Evolutionary conservation across 2,888 invertebrate genomes (phyloP), one percentile per base, ranked within the genome.

Genomic region (Helleia helle): DNA sequence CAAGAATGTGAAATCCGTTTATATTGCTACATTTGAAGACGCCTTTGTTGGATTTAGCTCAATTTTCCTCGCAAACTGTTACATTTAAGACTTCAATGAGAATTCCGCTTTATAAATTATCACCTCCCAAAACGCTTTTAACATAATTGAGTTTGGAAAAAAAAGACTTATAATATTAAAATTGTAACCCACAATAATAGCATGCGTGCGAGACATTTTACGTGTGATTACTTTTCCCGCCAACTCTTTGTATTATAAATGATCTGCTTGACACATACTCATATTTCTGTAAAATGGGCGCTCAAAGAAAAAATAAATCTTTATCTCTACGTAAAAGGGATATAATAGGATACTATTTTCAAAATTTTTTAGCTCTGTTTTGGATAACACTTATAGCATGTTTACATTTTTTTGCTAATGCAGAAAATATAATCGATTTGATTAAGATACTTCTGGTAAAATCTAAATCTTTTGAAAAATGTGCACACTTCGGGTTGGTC

Each of bases 11-110:
- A 34, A 30, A 25, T 11, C 24, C 22, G 29, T 39, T 39, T 30
- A 30, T 39, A 30, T 30, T 24, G 13, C 15, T 30, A 30, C 38
- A 29, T 29, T 14, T 24, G 24, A 22, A 38, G 37, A 15, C 24
- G 39, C 39, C 30, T 30, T 39, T 24, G 22, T 30, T 24, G 39
- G 39, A 39, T 39, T 30, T 15, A 24, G 22, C 30, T 30, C 39
- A 30, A 39, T 39, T 25, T 39, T 39, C 39, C 30, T 24, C 30
- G 12, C 12, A 31, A 18, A 31, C 17, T 31, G 11, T 9, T 39
- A 29, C 9, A 27, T 22, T 13, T 30, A 30, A 30, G 30, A 4
- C 39, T 39, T 34, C 34, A 34, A 34, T 34, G 13, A 39, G 24
- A 29, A 30, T 24, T 24, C 24, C 24, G 13, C 22, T 30, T 30